phyloP scores from a whole-genome alignment of 2,888 invertebrate species.

The Scaptomyza flava region DNA sequence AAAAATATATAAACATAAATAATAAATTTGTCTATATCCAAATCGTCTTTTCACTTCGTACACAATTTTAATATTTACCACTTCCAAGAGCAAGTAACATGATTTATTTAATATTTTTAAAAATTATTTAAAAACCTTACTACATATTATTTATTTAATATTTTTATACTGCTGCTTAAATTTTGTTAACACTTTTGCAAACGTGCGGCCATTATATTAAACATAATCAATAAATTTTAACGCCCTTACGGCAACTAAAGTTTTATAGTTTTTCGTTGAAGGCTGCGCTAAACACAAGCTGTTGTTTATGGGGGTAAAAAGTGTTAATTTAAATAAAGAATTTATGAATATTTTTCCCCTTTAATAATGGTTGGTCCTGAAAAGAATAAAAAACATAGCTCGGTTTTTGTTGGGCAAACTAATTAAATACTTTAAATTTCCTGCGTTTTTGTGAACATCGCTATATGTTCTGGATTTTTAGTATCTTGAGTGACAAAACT shows the following conservation, averaged over 20 bases:
- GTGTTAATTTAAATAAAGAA: too few relatives aligned
- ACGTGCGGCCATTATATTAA: not conserved
- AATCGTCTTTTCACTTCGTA: not conserved
- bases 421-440: not conserved
- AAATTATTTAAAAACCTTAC: not conserved
- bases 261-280: not conserved
- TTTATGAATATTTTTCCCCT: not conserved
- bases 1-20: not conserved
- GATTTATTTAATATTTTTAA: not conserved
- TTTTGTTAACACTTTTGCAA: not conserved
- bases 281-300: not conserved
- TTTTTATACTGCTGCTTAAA: not conserved
- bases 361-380: not conserved
- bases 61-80: not conserved
- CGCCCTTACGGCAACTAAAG: not conserved
- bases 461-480: not conserved
- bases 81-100: not conserved
- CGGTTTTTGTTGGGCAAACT: not conserved
- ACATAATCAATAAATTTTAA: conserved; percentile 1
- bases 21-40: not conserved
- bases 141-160: not conserved
- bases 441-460: not conserved
- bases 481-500: not conserved
- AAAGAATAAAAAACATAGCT: not conserved
- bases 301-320: not conserved